A percentile compares a stretch with the other conserved stretches of the same genome.
These are phyloP conservation scores for Meghimatium bilineatum DNA, from an alignment of 2,888 invertebrate species.

Conservation along the genomic window DNA sequence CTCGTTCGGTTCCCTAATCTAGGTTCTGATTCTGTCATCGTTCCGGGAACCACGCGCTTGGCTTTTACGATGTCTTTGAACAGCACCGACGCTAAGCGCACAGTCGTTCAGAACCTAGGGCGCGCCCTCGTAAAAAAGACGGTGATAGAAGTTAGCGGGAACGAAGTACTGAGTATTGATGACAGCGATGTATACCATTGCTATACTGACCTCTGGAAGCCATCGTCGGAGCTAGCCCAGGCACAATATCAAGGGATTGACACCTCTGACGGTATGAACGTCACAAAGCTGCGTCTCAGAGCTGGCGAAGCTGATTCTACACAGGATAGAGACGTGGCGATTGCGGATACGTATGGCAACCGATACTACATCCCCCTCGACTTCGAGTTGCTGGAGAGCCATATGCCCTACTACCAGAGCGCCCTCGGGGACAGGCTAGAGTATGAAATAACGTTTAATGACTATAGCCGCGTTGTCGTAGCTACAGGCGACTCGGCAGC, in stretches of 20 bases:
- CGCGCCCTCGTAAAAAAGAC: neutral
- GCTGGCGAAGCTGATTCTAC: neutral
- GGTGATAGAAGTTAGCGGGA: neutral
- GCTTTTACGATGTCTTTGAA: conserved; percentile 5
- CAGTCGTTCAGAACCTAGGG: neutral
- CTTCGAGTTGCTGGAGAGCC: neutral
- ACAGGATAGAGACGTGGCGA: neutral
- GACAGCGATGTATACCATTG: neutral
- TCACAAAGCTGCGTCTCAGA: neutral
- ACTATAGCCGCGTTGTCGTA: neutral
- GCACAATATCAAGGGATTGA: conserved; percentile 8
- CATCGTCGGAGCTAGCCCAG: neutral
- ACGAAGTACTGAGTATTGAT: neutral
- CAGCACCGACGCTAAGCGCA: neutral
- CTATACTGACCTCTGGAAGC: neutral
- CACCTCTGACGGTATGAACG: neutral
- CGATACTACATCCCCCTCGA: neutral
- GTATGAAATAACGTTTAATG: neutral
- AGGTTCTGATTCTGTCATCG: neutral
- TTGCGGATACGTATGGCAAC: neutral
- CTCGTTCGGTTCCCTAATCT: conserved; percentile 11
- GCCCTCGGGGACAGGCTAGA: neutral
- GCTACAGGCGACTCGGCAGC: neutral
- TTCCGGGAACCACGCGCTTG: neutral
- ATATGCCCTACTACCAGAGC: neutral